phyloP scores from a whole-genome alignment of 2,888 invertebrate species.

The Amorpha juglandis region DNA sequence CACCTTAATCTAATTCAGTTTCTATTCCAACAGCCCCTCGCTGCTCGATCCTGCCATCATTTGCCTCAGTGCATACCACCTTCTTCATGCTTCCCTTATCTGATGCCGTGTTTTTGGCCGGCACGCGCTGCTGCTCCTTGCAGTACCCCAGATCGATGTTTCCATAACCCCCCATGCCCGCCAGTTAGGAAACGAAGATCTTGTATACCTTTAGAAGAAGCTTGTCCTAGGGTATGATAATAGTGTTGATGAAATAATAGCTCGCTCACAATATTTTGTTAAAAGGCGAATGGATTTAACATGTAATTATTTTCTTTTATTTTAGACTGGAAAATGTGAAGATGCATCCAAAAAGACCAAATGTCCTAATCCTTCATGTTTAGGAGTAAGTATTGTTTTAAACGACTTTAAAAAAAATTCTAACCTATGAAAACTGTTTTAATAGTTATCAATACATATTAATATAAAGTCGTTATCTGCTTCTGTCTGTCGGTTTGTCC shows the following conservation, averaged over 20 bases:
- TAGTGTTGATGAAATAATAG: not conserved
- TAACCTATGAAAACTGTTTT: not conserved
- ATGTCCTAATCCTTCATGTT: conserved; percentile 52
- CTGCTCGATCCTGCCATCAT: conserved; percentile 67
- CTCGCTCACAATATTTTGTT: not conserved
- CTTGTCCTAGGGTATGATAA: conserved; percentile 44
- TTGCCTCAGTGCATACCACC: conserved; percentile 68
- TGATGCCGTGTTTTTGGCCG: conserved; percentile 78
- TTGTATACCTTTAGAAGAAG: conserved; percentile 39
- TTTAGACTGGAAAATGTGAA: conserved; percentile 40
- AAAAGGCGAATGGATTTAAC: not conserved
- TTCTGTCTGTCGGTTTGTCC: no score
- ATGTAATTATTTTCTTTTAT: not conserved
- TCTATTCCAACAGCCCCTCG: conserved; percentile 54
- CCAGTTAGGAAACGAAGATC: conserved; percentile 48
- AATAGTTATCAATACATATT: no score
- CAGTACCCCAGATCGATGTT: conserved; percentile 61
- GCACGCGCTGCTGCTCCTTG: conserved; percentile 68
- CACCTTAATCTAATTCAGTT: not conserved
- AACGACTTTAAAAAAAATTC: no score
- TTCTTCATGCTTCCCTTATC: conserved; percentile 67
- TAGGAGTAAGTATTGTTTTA: conserved; percentile 48
- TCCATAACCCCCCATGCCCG: conserved; percentile 73
- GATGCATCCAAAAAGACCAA: conserved; percentile 40
- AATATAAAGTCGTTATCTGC: no score